phyloP scores from a whole-genome alignment of 2,888 invertebrate species.

The Drosophila robusta region DNA sequence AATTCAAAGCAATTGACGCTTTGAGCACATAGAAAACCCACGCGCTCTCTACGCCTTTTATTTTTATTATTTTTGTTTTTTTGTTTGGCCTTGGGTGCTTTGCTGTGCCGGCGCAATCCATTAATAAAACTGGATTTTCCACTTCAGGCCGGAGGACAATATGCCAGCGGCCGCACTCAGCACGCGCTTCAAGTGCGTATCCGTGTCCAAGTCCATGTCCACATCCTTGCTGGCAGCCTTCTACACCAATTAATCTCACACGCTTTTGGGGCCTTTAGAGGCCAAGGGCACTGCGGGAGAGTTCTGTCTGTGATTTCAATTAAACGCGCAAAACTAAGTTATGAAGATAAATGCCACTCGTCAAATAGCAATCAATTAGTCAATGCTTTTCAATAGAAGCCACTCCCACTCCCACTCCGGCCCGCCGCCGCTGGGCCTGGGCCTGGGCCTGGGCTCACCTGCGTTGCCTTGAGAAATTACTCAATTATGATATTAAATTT shows the following conservation, averaged over 20 bases:
- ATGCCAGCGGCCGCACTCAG: constrained; percentile 36
- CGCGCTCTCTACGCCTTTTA: constrained; percentile 20
- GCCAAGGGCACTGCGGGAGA: constrained; percentile 7
- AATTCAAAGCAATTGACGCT: constrained; percentile 44
- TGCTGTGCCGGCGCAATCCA: constrained; percentile 36
- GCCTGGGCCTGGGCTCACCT: not conserved
- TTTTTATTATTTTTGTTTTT: too few species aligned
- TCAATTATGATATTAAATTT: constrained; percentile 80
- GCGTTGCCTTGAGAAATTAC: constrained; percentile 56
- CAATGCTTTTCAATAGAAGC: constrained; percentile 49
- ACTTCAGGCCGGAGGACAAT: constrained; percentile 46
- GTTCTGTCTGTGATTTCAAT: constrained; percentile 72
- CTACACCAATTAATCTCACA: constrained; percentile 48
- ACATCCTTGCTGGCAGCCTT: constrained; percentile 4
- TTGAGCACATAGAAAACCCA: constrained; percentile 22
- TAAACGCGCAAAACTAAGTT: constrained; percentile 63
- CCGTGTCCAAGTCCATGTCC: constrained; percentile 27
- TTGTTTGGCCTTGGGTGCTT: constrained; percentile 1
- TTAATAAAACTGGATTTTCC: constrained; percentile 75
- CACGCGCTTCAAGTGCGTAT: constrained; percentile 39
- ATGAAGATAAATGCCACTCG: constrained; percentile 76
- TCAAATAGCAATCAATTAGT: constrained; percentile 79
- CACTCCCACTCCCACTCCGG: not conserved
- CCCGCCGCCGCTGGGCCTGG: not conserved
- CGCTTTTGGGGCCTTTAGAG: constrained; percentile 37